Evolutionary conservation across 2,113 vertebrate genomes (phyloP).

Genomic region (Dendrocopos noguchii): DNA sequence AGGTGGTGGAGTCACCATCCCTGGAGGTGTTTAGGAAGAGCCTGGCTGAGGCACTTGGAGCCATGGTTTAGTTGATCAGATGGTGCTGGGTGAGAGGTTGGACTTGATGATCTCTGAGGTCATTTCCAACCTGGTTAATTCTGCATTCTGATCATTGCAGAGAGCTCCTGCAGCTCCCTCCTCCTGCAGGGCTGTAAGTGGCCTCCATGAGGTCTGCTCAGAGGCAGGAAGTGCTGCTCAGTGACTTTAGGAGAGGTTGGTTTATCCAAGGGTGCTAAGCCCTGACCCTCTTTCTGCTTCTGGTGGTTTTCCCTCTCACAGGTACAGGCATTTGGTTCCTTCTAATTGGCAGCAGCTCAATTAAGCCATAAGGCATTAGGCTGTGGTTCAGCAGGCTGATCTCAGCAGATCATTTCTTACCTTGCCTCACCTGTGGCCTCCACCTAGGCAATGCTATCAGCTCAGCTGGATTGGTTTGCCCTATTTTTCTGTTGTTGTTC

Average conservation of each 20-base stretch:
- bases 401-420: slow-evolving; percentile 48
- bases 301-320: neutral
- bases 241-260: neutral
- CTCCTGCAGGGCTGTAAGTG: accelerated
- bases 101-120: no score
- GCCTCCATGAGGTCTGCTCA: neutral
- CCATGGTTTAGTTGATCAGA: no score
- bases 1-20: no score
- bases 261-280: neutral
- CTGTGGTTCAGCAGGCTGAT: neutral
- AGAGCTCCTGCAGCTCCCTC: neutral
- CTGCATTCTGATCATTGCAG: neutral
- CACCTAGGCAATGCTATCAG: slow-evolving; percentile 76
- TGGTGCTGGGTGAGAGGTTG: no score
- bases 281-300: neutral
- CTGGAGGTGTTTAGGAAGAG: no score
- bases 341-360: neutral
- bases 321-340: neutral
- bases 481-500: slow-evolving; percentile 43
- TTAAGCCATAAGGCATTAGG: neutral
- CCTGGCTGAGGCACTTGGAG: no score
- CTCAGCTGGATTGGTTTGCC: slow-evolving; percentile 60
- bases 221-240: neutral
- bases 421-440: slow-evolving; percentile 77
- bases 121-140: no score